These are phyloP conservation scores for Pipa parva DNA, from an alignment of 2,113 vertebrate genomes.

Conservation along the genomic window DNA sequence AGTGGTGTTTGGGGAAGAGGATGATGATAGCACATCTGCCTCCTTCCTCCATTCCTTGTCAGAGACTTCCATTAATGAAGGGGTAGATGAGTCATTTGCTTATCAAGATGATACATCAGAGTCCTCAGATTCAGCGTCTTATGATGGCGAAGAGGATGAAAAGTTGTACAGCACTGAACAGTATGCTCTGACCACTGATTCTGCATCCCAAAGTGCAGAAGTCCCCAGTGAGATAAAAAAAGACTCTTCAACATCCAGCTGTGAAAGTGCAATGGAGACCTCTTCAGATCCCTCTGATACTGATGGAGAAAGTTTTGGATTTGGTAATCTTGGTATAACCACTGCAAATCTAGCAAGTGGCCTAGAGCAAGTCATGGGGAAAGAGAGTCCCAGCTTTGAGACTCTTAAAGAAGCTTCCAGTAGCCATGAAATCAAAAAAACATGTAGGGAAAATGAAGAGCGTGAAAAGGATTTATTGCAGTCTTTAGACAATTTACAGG, in stretches of 20 bases:
- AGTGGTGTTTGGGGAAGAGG: slow-evolving; percentile 67
- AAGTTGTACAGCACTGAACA: slow-evolving; percentile 77
- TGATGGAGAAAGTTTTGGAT: background rate
- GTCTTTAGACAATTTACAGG: background rate
- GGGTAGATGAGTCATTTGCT: slow-evolving; percentile 85
- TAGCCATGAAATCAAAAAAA: background rate
- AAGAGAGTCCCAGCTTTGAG: background rate
- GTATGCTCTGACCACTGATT: slow-evolving; percentile 58
- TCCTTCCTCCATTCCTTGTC: slow-evolving; percentile 90
- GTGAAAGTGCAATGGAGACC: slow-evolving; percentile 57
- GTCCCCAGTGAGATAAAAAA: slow-evolving; percentile 21
- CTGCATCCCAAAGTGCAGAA: slow-evolving; percentile 29
- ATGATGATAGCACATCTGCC: slow-evolving; percentile 79
- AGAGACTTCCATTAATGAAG: slow-evolving; percentile 86
- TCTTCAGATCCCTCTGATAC: slow-evolving; percentile 52
- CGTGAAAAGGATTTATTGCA: no score
- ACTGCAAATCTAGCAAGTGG: slow-evolving; percentile 40
- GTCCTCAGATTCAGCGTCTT: slow-evolving; percentile 85
- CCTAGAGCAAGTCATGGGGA: background rate
- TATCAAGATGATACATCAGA: slow-evolving; percentile 88
- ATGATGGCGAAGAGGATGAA: slow-evolving; percentile 81
- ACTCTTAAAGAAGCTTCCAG: background rate
- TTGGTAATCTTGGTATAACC: slow-evolving; percentile 4
- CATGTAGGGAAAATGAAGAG: background rate
- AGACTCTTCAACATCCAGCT: slow-evolving; percentile 40